Conservation (phyloP, 2,113 vertebrate genomes). For the Pelobates fuscus region DNA sequence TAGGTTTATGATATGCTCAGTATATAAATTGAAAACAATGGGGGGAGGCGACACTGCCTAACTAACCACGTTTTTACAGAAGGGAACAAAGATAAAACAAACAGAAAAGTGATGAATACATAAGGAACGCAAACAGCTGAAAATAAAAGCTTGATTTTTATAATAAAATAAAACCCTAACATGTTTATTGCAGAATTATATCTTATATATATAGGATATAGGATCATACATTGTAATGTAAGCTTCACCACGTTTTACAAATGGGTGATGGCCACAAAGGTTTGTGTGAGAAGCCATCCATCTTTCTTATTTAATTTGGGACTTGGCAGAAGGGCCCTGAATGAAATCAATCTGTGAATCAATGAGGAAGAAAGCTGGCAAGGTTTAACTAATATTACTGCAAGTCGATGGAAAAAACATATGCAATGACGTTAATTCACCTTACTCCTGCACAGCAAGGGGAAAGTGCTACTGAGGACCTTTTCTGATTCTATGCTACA, state of each 20-base stretch:
- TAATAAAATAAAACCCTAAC: too few relatives aligned
- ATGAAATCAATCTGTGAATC: conserved; percentile 29
- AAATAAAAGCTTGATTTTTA: too few relatives aligned
- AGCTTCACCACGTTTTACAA: conserved; percentile 1
- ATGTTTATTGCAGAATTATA: too few relatives aligned
- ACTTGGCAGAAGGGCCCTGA: conserved; percentile 16
- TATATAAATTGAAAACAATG: too few relatives aligned
- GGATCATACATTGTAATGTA: too few relatives aligned
- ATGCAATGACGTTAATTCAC: conserved; percentile 4
- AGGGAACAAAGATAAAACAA: too few relatives aligned
- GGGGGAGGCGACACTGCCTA: too few relatives aligned
- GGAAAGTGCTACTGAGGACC: conserved; percentile 7
- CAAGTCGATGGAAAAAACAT: conserved; percentile 15
- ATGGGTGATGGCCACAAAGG: conserved; percentile 6
- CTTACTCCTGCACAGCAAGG: background rate
- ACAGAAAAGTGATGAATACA: too few relatives aligned
- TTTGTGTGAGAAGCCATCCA: background rate
- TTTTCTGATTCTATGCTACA: conserved; percentile 6
- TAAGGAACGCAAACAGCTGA: too few relatives aligned
- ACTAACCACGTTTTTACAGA: too few relatives aligned
- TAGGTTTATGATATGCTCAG: too few relatives aligned
- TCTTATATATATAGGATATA: too few relatives aligned
- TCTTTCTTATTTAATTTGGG: conserved; percentile 31
- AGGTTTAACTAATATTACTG: conserved; percentile 18
- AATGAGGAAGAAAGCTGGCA: conserved; percentile 19